These are phyloP conservation scores for Enteromius mattozi DNA, from an alignment of 2,797 vertebrate species.

Conservation along the genomic window DNA sequence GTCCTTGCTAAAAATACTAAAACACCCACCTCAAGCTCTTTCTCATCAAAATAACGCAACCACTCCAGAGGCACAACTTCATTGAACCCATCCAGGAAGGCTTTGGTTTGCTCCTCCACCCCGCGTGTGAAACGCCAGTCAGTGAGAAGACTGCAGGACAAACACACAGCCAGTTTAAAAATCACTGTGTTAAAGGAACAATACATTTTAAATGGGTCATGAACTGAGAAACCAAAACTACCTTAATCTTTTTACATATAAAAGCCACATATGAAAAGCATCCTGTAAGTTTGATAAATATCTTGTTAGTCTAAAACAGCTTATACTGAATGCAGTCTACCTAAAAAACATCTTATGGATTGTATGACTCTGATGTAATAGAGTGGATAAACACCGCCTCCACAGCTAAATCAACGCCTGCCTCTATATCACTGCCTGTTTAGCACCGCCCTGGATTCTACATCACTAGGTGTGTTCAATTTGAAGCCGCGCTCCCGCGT, in stretches of 20 bases:
- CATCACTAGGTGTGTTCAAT: no score
- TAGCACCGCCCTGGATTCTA: no score
- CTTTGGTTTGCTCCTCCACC: slow-evolving; percentile 96
- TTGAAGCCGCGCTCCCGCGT: no score
- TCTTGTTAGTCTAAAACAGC: neutral
- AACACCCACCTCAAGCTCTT: slow-evolving; percentile 91
- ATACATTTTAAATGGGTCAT: neutral
- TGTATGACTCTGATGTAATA: neutral
- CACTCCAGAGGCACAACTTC: slow-evolving; percentile 96
- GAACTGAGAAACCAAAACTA: neutral
- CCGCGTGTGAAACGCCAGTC: slow-evolving; percentile 97
- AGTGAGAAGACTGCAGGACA: slow-evolving; percentile 84
- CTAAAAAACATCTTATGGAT: no score
- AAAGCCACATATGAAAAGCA: neutral
- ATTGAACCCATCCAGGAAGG: slow-evolving; percentile 95
- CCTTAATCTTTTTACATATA: neutral
- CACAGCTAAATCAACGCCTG: neutral
- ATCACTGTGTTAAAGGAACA: neutral
- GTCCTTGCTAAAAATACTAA: neutral
- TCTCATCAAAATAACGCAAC: slow-evolving; percentile 97
- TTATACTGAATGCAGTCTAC: neutral
- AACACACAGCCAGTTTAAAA: neutral
- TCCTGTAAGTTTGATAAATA: neutral
- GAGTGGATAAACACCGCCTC: no score
- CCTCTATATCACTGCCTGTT: no score